Base-by-base conservation (phyloP, 2,888 invertebrate species). In the Galeopsomyia nigrocyanea region DNA sequence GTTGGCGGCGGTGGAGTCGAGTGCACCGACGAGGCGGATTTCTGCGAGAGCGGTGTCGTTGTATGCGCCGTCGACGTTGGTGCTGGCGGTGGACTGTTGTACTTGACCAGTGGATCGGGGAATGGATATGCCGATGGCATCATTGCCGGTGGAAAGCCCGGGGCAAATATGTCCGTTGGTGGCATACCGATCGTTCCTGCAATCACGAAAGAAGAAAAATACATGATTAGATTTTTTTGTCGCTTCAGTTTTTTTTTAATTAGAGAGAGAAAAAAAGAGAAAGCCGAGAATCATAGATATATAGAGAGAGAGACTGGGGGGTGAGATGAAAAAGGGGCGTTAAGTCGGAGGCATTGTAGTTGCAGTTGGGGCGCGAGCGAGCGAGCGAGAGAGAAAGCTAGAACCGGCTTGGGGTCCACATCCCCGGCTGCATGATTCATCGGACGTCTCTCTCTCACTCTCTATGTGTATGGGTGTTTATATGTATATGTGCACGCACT, bases 171-270 rank as follows among this genome's bases (percentile, higher is more conserved):
- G 31, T 86, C 85, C 17, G 81, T 66, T 61, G 82, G 79, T 49
- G 83, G 76, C 80, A 84, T 81, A 62, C 82, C 81, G 31, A 85
- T 80, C 17, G 81, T 77, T 78, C 86, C 86, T 86, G 78, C 14
- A 65, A 75, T 68, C 63, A 71, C 26, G 67, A 57, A 39, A 56
- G 46, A 22, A 57, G 39, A n/a, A 63, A 61, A 46, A 61, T 0
- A n/a, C 3, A 47, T 10, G 16, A 7, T 26, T 46, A 31, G 47
- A 46, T n/a, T 31, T 58, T 16, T 50, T 58, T 67, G 19, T 50
- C 31, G 13, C 7, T n/a, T 55, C 46, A 46, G 17, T 10, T 64
- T 46, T 39, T 39, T 39, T 39, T 39, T 39, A 39, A 39, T 39
- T 39, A 39, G 39, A 10, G 7, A 39, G 7, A 10, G 39, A 39